Conservation (phyloP, 2,113 vertebrate species). For the Corythornis cristatus region DNA sequence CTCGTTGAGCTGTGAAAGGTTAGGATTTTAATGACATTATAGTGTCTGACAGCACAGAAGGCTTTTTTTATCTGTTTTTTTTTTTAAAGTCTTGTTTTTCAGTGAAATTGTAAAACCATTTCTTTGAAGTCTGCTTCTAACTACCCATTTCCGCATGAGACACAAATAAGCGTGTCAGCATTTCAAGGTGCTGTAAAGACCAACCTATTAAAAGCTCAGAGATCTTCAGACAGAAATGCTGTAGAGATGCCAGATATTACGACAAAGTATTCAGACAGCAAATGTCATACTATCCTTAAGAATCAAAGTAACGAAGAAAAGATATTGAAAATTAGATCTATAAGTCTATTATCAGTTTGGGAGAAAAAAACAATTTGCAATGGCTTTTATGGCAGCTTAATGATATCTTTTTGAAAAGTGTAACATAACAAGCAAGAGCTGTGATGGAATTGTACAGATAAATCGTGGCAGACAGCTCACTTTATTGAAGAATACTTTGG, state of each 20-base stretch:
- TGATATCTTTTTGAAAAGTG: conserved; percentile 20
- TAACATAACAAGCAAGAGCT: conserved; percentile 20
- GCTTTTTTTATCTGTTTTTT: neutral
- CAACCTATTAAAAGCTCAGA: conserved; percentile 16
- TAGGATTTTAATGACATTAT: neutral
- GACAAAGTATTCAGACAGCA: conserved; percentile 44
- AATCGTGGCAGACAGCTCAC: conserved; percentile 46
- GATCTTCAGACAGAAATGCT: conserved; percentile 4
- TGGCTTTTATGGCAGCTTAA: conserved; percentile 58
- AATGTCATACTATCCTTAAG: conserved; percentile 48
- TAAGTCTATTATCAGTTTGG: conserved; percentile 56
- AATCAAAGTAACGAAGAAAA: conserved; percentile 61
- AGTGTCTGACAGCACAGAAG: neutral
- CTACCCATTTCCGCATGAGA: neutral
- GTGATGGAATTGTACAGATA: conserved; percentile 58
- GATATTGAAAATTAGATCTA: conserved; percentile 44
- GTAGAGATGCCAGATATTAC: conserved; percentile 22
- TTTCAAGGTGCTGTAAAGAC: neutral
- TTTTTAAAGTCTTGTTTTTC: neutral
- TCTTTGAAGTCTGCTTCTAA: neutral
- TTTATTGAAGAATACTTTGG: conserved; percentile 41
- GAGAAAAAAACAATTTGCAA: conserved; percentile 46
- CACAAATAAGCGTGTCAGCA: neutral
- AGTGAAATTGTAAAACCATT: neutral
- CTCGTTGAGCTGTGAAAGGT: neutral